Evolutionary conservation across 1,140 invertebrate species (phyloP), one percentile per base, ranked within the genome.

Genomic region (Diachasma alloeum): DNA sequence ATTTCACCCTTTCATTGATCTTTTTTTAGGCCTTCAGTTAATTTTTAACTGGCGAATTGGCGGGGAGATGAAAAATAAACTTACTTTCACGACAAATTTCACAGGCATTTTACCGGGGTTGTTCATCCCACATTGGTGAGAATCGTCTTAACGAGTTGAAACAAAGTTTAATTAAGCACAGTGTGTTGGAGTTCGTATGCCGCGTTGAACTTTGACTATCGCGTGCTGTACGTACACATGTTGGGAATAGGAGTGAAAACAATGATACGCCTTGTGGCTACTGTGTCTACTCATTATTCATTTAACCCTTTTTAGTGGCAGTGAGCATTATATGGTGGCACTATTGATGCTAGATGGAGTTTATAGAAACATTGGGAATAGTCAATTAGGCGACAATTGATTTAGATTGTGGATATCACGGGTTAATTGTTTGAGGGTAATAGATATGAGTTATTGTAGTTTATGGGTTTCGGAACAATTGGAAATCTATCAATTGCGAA

Each of bases 131-230:
- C 81, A 83, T 77, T 83, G 84, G 59, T 63, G 59, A 63, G 59
- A 76, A 83, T 80, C 77, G 81, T 83, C 84, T 87, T 87, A 88
- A 87, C 86, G 83, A 88, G 87, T 87, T 86, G 84, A 87, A 88
- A 88, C 84, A 63, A 86, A 87, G 83, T 88, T 87, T 87, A 88
- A 87, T 88, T 87, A 85, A 86, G 84, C 81, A 81, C 82, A 84
- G 87, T 87, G 85, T 78, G 84, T 56, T 77, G 71, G 78, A 44
- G 15, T 53, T 44, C 5, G 42, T 75, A 26, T 11, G 66, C 77
- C 79, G 79, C 78, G 81, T 81, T 85, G 82, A 86, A 85, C 84
- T 84, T 83, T 82, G 83, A 79, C 79, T 82, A 81, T 80, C 79
- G 78, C 72, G 66, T 69, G 42, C 39, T 48, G n/a, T 63, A 39